Conservation (phyloP, 2,888 invertebrate species). For the Metopia argyrocephala region DNA sequence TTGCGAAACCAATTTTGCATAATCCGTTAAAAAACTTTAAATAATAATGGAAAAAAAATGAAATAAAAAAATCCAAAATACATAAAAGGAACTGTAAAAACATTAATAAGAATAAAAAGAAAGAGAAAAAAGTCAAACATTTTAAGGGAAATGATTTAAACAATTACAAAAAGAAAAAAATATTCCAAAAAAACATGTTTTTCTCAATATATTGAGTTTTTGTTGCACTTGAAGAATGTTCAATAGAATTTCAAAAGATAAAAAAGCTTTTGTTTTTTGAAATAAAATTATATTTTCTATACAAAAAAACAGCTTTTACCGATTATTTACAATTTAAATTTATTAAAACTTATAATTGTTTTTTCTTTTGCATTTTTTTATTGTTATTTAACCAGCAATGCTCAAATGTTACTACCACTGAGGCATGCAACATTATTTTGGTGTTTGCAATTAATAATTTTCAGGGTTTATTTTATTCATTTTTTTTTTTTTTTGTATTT, state of each 20-base stretch:
- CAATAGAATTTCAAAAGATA: neutral
- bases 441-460: constrained; percentile 57
- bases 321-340: constrained; percentile 13
- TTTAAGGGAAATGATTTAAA: no score
- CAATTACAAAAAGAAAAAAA: no score
- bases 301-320: neutral
- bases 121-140: constrained; percentile 27
- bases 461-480: no score
- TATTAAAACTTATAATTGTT: constrained; percentile 6
- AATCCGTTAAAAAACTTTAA: constrained; percentile 68
- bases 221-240: neutral
- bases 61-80: constrained; percentile 20
- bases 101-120: neutral
- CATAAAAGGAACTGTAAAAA: constrained; percentile 10
- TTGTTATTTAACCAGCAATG: neutral
- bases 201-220: neutral
- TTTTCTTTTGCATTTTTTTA: neutral
- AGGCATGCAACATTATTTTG: constrained; percentile 34
- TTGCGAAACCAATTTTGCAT: constrained; percentile 76
- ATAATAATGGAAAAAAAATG: constrained; percentile 26
- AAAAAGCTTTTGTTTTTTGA: neutral
- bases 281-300: neutral
- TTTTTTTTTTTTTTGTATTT: constrained; percentile 62
- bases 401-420: constrained; percentile 11
- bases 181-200: no score